Evolutionary conservation across 2,888 invertebrate species (phyloP).

Genomic region (Carterocephalus palaemon): DNA sequence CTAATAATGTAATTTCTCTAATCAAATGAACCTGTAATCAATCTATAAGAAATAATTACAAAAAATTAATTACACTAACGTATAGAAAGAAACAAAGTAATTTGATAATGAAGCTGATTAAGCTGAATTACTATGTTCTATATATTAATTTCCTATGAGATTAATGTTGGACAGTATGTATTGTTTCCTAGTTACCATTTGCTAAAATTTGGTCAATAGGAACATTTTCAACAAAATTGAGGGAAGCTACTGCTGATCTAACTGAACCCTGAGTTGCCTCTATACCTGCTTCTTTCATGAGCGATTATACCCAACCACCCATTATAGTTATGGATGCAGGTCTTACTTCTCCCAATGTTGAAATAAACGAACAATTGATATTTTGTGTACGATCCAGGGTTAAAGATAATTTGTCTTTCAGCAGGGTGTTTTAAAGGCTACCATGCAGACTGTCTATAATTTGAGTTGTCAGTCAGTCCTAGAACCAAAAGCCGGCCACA

Average conservation of each 20-base stretch:
- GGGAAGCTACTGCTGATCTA: conserved; percentile 24
- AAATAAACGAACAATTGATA: conserved; percentile 9
- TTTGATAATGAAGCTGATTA: conserved; percentile 11
- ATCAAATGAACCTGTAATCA: background rate
- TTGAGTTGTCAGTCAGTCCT: conserved; percentile 23
- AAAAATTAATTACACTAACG: too few relatives aligned
- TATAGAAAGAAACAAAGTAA: conserved; percentile 17
- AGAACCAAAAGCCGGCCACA: conserved; percentile 22
- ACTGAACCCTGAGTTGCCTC: conserved; percentile 16
- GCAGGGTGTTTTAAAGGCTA: conserved; percentile 9
- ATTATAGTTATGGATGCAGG: conserved; percentile 18
- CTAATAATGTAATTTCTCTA: too few relatives aligned
- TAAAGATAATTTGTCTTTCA: conserved; percentile 1
- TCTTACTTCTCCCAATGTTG: conserved; percentile 6
- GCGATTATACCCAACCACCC: conserved; percentile 16
- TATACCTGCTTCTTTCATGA: conserved; percentile 16
- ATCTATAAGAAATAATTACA: conserved; percentile 10
- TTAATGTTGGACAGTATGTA: conserved; percentile 33
- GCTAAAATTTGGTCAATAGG: conserved; percentile 24
- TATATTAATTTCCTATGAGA: conserved; percentile 25
- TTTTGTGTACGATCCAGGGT: background rate
- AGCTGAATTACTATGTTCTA: background rate
- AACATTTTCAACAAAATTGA: conserved; percentile 25
- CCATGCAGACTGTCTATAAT: conserved; percentile 20
- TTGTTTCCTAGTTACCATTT: conserved; percentile 22